phyloP scores from a whole-genome alignment of 2,113 vertebrate genomes.

The Diphyllodes magnificus region DNA sequence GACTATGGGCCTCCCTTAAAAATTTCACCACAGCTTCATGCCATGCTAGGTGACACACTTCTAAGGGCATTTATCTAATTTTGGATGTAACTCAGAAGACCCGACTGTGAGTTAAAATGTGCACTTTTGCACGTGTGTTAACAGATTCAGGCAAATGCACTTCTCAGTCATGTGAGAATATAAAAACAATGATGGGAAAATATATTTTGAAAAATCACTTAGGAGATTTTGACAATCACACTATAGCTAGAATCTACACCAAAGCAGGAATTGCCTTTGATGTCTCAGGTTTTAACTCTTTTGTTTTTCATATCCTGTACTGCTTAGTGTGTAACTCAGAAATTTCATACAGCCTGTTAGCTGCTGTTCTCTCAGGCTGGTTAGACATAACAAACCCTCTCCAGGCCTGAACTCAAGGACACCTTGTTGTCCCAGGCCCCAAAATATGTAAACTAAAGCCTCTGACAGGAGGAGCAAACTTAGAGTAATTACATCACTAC shows the following conservation, averaged over 20 bases:
- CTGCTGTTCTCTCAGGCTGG: background rate
- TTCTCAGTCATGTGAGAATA: background rate
- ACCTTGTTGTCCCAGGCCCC: background rate
- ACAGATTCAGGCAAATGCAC: background rate
- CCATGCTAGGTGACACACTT: background rate
- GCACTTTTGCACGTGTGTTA: background rate
- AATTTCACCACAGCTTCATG: background rate
- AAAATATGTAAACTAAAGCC: background rate
- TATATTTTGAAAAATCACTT: background rate
- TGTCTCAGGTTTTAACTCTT: background rate
- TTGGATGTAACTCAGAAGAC: background rate
- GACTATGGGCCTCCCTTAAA: background rate
- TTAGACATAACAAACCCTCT: background rate
- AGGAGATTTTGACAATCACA: background rate
- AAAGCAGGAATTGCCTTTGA: background rate
- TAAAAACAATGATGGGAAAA: background rate
- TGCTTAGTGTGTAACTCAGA: background rate
- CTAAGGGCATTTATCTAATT: background rate
- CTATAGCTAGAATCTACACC: background rate
- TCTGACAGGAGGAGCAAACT: background rate
- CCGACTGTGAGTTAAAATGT: background rate
- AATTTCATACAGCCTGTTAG: background rate
- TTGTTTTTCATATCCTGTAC: background rate
- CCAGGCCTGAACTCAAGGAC: background rate
- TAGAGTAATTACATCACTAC: background rate